Conservation (phyloP, 2,797 vertebrate genomes). For the Synanceia verrucosa region DNA sequence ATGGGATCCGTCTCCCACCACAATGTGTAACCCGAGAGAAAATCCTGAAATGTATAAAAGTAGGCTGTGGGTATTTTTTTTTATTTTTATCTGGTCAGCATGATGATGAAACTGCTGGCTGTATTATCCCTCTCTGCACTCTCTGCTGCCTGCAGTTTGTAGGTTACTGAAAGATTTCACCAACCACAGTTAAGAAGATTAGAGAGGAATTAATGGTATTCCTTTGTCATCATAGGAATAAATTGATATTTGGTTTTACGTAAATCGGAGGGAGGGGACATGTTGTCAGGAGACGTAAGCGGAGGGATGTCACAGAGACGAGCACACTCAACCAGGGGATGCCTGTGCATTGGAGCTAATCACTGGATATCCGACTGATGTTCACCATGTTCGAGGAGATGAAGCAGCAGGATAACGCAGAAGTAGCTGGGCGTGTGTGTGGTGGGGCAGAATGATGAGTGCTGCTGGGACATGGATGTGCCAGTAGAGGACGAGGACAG, state of each 20-base stretch:
- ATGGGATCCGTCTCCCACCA: slow-evolving; percentile 27
- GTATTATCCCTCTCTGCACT: slow-evolving; percentile 65
- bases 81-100: slow-evolving; percentile 69
- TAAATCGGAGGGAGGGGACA: slow-evolving; percentile 75
- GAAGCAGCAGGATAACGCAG: slow-evolving; percentile 55
- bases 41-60: slow-evolving; percentile 59
- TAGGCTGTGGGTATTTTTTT: slow-evolving; percentile 74
- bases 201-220: slow-evolving; percentile 87
- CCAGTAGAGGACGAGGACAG: slow-evolving; percentile 57
- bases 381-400: slow-evolving; percentile 58
- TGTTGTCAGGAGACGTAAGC: slow-evolving; percentile 64
- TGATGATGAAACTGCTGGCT: slow-evolving; percentile 71
- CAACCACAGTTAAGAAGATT: slow-evolving; percentile 86
- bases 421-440: slow-evolving; percentile 12
- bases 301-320: slow-evolving; percentile 64
- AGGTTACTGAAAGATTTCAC: slow-evolving; percentile 87
- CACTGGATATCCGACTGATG: slow-evolving; percentile 54
- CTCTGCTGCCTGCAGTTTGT: slow-evolving; percentile 77
- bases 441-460: slow-evolving; percentile 68
- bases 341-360: slow-evolving; percentile 51
- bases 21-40: slow-evolving; percentile 33
- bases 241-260: slow-evolving; percentile 85
- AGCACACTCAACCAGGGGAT: slow-evolving; percentile 45
- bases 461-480: slow-evolving; percentile 63
- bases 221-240: slow-evolving; percentile 87